These are phyloP conservation scores for Eupleurogrammus muticus DNA, from an alignment of 2,797 vertebrate genomes.

Conservation along the genomic window DNA sequence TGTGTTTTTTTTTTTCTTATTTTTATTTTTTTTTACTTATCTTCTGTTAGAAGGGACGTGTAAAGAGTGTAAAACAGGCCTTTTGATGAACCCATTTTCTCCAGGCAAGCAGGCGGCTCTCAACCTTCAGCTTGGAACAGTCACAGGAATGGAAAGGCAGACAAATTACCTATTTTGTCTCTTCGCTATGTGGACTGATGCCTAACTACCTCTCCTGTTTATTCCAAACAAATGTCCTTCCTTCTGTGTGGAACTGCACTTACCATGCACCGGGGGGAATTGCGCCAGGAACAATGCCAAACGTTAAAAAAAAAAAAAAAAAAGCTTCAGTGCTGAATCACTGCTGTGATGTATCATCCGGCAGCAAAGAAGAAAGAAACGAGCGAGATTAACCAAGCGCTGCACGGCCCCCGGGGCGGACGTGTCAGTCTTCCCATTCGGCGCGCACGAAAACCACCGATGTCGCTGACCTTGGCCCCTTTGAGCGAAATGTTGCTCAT, in stretches of 20 bases:
- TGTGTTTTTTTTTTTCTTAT: conserved; percentile 7
- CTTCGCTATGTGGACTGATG: background rate
- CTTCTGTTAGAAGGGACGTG: conserved; percentile 17
- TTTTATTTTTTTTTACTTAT: conserved; percentile 6
- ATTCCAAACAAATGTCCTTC: background rate
- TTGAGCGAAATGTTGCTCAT: conserved; percentile 26
- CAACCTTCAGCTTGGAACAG: background rate
- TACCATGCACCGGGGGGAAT: background rate
- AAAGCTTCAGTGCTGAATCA: conserved; percentile 4
- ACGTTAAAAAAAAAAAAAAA: conserved; percentile 4
- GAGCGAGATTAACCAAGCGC: conserved; percentile 13
- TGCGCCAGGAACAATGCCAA: background rate
- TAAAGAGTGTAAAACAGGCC: conserved; percentile 8
- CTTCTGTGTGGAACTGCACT: background rate
- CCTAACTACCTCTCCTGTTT: background rate
- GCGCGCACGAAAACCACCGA: conserved; percentile 2
- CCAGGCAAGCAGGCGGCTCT: background rate
- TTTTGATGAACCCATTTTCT: background rate
- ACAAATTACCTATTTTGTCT: background rate
- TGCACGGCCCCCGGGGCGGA: background rate
- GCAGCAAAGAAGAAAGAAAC: conserved; percentile 2
- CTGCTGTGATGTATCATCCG: conserved; percentile 16
- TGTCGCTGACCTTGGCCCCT: conserved; percentile 33
- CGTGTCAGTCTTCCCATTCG: conserved; percentile 12
- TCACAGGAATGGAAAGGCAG: background rate